Percentiles rank a stretch among this genome's conserved stretches.
phyloP scores from a whole-genome alignment of 2,888 invertebrate genomes.

The Rhodophaea formosa region DNA sequence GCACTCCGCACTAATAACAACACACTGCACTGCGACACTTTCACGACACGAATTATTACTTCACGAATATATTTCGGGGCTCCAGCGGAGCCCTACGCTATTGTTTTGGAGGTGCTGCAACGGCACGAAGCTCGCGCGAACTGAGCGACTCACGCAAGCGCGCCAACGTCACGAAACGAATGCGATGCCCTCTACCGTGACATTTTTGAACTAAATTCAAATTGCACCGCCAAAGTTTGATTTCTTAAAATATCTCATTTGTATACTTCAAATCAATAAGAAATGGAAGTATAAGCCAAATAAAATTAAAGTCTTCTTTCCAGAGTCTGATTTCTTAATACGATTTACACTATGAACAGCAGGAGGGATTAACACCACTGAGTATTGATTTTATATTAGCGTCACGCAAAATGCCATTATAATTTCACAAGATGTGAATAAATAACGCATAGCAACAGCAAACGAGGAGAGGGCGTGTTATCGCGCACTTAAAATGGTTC shows the following conservation, averaged over 20 bases:
- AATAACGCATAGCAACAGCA: slow-evolving; percentile 29
- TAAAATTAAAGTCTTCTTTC: slow-evolving; percentile 21
- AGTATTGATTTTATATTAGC: slow-evolving; percentile 71
- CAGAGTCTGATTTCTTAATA: slow-evolving; percentile 1
- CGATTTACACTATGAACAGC: slow-evolving; percentile 20
- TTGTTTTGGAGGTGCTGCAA: slow-evolving; percentile 60
- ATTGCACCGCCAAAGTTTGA: slow-evolving; percentile 58
- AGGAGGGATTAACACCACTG: slow-evolving; percentile 29
- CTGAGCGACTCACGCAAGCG: slow-evolving; percentile 52
- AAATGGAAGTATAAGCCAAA: slow-evolving; percentile 4
- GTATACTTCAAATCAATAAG: background rate
- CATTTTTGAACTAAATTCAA: slow-evolving; percentile 45
- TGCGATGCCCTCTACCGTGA: slow-evolving; percentile 45
- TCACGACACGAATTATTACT: slow-evolving; percentile 30
- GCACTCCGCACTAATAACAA: slow-evolving; percentile 36
- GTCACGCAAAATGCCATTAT: slow-evolving; percentile 27
- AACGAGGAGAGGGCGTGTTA: slow-evolving; percentile 61
- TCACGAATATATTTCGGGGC: slow-evolving; percentile 39
- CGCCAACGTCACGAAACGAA: slow-evolving; percentile 47
- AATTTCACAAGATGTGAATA: slow-evolving; percentile 11
- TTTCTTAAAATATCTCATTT: background rate
- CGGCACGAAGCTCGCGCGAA: slow-evolving; percentile 63
- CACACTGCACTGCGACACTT: slow-evolving; percentile 61
- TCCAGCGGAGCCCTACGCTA: slow-evolving; percentile 45
- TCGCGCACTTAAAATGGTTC: slow-evolving; percentile 72